phyloP scores from a whole-genome alignment of 53 echinoderm and acorn worm genomes.

The Astropecten irregularis region DNA sequence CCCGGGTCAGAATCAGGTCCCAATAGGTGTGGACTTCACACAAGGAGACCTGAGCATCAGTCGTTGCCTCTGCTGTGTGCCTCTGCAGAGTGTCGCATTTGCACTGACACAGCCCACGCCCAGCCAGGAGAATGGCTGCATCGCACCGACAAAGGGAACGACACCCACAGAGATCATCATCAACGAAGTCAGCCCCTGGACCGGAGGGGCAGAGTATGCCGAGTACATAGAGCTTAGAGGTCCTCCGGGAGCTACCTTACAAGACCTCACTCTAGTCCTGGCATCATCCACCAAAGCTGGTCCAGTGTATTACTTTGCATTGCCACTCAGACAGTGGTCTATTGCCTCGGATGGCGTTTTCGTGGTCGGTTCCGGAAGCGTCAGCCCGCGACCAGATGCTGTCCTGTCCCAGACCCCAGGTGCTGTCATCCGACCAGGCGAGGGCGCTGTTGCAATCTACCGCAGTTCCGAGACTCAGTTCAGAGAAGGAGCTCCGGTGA shows the following conservation, averaged over 20 bases:
- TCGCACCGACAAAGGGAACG: constrained; percentile 18
- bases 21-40: constrained; percentile 32
- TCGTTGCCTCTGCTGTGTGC: constrained; percentile 60
- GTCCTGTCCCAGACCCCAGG: constrained; percentile 4
- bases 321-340: constrained; percentile 8
- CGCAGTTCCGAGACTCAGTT: constrained; percentile 42
- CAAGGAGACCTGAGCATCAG: constrained; percentile 61
- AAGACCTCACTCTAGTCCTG: constrained; percentile 61
- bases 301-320: constrained; percentile 30
- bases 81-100: constrained; percentile 43
- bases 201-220: not conserved
- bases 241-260: constrained; percentile 48
- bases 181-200: constrained; percentile 73
- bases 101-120: constrained; percentile 63
- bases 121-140: constrained; percentile 43
- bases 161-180: constrained; percentile 53
- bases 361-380: constrained; percentile 58
- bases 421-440: constrained; percentile 28
- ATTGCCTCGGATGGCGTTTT: constrained; percentile 52
- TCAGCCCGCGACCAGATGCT: constrained; percentile 52
- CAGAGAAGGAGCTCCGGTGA: constrained; percentile 43
- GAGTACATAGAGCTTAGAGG: constrained; percentile 78
- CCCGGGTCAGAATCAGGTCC: constrained; percentile 65
- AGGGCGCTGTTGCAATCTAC: constrained; percentile 76
- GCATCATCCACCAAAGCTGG: not conserved